Base-by-base conservation (phyloP, 2,888 invertebrate species). In the Drosophila suboccidentalis region DNA sequence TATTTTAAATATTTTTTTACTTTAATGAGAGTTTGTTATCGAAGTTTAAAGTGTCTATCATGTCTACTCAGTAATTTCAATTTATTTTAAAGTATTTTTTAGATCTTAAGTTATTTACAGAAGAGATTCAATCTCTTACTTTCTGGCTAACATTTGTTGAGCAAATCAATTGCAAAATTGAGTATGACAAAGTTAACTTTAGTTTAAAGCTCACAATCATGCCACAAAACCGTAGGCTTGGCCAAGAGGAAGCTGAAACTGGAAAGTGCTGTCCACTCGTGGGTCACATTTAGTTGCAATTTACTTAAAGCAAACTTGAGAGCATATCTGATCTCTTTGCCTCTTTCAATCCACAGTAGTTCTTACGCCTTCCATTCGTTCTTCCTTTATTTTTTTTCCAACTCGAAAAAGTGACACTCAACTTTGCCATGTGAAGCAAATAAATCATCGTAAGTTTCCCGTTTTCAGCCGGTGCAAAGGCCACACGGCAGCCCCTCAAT, bases 361-460 rank as follows among this genome's bases (percentile, higher is more conserved):
- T 57, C 15, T 15, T 57, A 36, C 15, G 43, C n/a, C 43, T 54
- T 46, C 10, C 22, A 34, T 38, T 32, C n/a, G 6, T 11, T 38
- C 26, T 26, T 47, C 15, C 5, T 22, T 53, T 47, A 43, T 68
- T 38, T 50, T 55, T 34, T 58, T 65, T 64, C 70, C 70, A 74
- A 67, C 75, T 69, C 43, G 47, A 68, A 82, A 72, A 82, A 82
- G 71, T 82, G 84, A 86, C 84, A 82, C 86, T 80, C 76, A 80
- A 84, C 86, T 83, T 82, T 83, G 82, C 82, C 84, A 84, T 83
- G 86, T 86, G 84, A 82, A 83, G 86, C 86, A 84, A 84, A 84
- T 84, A 84, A 84, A 84, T 84, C 84, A 84, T 86, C 82, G 75
- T 68, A 86, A 83, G 86, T 84, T 86, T 84, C 83, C 71, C 71